Evolutionary conservation across 2,797 vertebrate genomes (phyloP).

Genomic region (Pogonophryne albipinna): DNA sequence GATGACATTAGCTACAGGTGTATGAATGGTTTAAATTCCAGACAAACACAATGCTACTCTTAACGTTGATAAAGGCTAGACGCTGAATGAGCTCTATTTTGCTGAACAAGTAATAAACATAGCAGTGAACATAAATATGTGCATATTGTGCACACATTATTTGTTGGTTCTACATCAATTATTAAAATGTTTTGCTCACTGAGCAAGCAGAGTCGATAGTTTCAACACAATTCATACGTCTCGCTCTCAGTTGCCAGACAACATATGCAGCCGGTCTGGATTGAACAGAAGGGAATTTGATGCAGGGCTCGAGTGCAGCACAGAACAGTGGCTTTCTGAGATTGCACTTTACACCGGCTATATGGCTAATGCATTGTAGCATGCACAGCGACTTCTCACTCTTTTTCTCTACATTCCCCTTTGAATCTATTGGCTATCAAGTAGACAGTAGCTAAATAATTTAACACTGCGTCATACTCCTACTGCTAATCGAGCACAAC

Average conservation of each 20-base stretch:
- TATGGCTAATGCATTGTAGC: not conserved
- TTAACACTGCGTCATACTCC: constrained; percentile 47
- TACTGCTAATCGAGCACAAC: constrained; percentile 48
- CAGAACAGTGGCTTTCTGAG: not conserved
- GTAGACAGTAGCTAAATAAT: constrained; percentile 64
- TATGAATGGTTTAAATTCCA: not conserved
- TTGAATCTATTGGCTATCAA: constrained; percentile 39
- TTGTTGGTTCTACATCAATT: constrained; percentile 18
- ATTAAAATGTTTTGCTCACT: constrained; percentile 11
- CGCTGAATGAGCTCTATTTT: constrained; percentile 10
- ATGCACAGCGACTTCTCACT: constrained; percentile 13
- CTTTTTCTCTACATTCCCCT: not conserved
- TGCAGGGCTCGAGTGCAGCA: not conserved
- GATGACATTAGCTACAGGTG: not conserved
- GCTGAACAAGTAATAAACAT: not conserved
- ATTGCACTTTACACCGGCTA: not conserved
- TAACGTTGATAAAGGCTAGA: not conserved
- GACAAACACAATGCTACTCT: not conserved
- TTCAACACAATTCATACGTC: constrained; percentile 4
- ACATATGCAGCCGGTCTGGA: constrained; percentile 13
- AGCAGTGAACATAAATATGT: no score
- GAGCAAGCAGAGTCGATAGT: not conserved
- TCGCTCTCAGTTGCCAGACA: not conserved
- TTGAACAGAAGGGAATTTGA: constrained; percentile 7
- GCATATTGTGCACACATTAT: not conserved